These are phyloP conservation scores for Ricordea florida DNA, from an alignment of 92 coral and sea anemone species.

Conservation along the genomic window DNA sequence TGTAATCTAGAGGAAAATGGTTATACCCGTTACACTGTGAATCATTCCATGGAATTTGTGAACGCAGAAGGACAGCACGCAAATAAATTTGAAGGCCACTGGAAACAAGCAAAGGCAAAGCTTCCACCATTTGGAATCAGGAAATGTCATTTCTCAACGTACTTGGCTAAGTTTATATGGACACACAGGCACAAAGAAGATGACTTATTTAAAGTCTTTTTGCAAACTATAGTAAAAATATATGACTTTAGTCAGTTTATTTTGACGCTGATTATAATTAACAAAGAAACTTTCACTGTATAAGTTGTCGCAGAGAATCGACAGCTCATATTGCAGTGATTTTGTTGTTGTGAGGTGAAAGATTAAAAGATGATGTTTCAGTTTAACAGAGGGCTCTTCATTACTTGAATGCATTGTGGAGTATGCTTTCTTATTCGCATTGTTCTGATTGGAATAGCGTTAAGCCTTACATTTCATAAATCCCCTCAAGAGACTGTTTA, in stretches of 20 bases:
- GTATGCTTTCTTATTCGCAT: too few species aligned
- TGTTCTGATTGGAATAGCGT: too few species aligned
- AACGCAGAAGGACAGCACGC: constrained; percentile 60
- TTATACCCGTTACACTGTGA: constrained; percentile 52
- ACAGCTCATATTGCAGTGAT: too few species aligned
- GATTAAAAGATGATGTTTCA: too few species aligned
- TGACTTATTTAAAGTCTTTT: constrained; percentile 49
- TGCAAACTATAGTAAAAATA: not conserved
- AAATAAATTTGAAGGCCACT: constrained; percentile 66
- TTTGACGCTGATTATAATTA: too few species aligned
- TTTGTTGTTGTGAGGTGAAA: too few species aligned
- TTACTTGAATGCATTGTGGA: too few species aligned
- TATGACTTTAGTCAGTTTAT: not conserved
- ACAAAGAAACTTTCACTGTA: too few species aligned
- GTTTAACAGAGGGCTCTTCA: too few species aligned
- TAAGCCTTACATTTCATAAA: too few species aligned
- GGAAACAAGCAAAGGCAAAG: constrained; percentile 54
- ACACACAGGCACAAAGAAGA: constrained; percentile 30
- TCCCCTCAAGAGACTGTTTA: too few species aligned
- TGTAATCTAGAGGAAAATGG: constrained; percentile 48
- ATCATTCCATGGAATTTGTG: constrained; percentile 56
- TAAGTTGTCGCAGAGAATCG: too few species aligned
- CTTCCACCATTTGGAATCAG: constrained; percentile 43
- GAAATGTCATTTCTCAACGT: constrained; percentile 54
- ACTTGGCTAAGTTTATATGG: constrained; percentile 54